phyloP scores from a whole-genome alignment of 2,113 vertebrate genomes.

The Atlantisia rogersi region DNA sequence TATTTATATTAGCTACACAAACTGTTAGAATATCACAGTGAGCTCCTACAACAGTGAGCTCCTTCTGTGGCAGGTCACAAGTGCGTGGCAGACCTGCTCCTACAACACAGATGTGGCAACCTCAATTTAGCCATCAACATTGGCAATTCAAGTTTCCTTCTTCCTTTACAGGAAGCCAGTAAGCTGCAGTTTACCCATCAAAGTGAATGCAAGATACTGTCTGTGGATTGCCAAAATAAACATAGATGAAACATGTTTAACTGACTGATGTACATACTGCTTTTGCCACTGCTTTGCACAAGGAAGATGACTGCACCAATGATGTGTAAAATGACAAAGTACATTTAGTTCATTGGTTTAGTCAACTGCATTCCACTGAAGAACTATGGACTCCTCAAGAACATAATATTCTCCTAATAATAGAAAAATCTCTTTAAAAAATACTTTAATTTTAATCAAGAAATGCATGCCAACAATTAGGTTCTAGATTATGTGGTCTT shows the following conservation, averaged over 20 bases:
- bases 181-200: background rate
- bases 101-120: background rate
- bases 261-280: background rate
- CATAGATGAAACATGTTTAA: background rate
- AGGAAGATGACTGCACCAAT: background rate
- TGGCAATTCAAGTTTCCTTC: background rate
- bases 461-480: background rate
- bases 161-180: background rate
- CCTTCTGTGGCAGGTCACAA: background rate
- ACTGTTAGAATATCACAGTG: background rate
- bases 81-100: background rate
- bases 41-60: background rate
- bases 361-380: background rate
- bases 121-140: background rate
- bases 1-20: background rate
- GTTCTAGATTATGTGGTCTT: background rate
- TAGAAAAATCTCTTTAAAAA: background rate
- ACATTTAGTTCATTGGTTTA: background rate
- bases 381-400: background rate
- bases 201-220: background rate
- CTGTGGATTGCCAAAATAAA: constrained; percentile 2
- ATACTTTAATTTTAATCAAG: background rate
- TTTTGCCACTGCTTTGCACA: constrained; percentile 6
- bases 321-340: background rate
- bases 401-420: background rate